Evolutionary conservation across 2,888 invertebrate genomes (phyloP), one percentile per base, ranked within the genome.

Genomic region (Megamerina dolium): DNA sequence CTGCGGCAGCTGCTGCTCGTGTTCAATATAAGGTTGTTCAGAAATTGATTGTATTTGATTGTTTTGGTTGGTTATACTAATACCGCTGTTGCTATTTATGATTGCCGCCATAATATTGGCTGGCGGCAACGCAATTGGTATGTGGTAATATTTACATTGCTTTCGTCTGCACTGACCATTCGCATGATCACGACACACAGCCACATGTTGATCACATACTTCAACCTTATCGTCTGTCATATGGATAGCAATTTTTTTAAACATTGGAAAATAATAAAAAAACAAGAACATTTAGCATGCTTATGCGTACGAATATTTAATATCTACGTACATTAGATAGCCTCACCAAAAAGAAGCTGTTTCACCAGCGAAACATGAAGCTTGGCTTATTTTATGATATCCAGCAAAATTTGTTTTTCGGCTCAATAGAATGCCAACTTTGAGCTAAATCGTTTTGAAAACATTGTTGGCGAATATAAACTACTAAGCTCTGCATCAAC

Each of bases 91-190:
- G 57, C 58, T 64, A 56, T 61, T 74, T 61, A 75, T 74, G 57
- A 69, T 61, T 50, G 80, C 78, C 66, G 82, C 81, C 81, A 82
- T 82, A 68, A 82, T 75, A 63, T 81, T 80, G 66, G 88, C 88
- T 68, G 88, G 87, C 68, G 88, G 88, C 80, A 89, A 77, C 70
- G 82, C 83, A 73, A 90, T 83, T 68, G 92, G 91, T 82, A 93
- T 90, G 82, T 93, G 92, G 82, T 92, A 93, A 81, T 90, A 93
- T 83, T 92, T 93, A 85, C 93, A 93, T 76, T 86, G 82, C 75
- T 88, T 85, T 75, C 92, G 87, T 73, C 85, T 82, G 77, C 93
- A 93, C 75, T 87, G 82, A 76, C 91, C 91, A 74, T 90, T 90
- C 69, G 88, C 90, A 74, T 90, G 90, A 80, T 93, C 92, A 74